phyloP scores from a whole-genome alignment of 2,888 invertebrate species.

The Thecophora atra region DNA sequence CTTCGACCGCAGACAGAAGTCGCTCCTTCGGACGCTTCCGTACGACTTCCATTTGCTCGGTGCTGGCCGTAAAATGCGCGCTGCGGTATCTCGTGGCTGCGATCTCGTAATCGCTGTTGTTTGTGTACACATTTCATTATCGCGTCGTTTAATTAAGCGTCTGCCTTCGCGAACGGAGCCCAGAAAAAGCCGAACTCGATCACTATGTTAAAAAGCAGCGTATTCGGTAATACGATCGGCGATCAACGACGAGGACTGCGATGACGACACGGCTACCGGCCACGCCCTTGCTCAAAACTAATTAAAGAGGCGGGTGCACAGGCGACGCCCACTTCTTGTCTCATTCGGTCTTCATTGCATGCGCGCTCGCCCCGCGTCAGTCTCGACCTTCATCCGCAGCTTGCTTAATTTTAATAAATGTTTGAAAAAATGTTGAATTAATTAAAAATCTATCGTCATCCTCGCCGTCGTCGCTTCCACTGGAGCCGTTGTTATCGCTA shows the following conservation, averaged over 20 bases:
- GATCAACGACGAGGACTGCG: slow-evolving; percentile 2
- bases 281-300: slow-evolving; percentile 38
- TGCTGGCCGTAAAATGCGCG: not conserved
- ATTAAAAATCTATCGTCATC: slow-evolving; percentile 43
- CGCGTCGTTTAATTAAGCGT: slow-evolving; percentile 36
- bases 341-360: not conserved
- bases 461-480: not conserved
- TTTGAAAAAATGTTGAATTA: slow-evolving; percentile 49
- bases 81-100: not conserved
- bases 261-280: not conserved
- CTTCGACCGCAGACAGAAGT: too few relatives aligned
- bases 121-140: slow-evolving; percentile 38
- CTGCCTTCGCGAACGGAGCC: not conserved
- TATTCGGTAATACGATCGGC: slow-evolving; percentile 26
- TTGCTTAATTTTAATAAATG: slow-evolving; percentile 30
- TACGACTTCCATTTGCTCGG: slow-evolving; percentile 5
- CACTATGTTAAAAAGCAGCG: slow-evolving; percentile 30
- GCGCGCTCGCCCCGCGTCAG: not conserved
- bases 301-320: slow-evolving; percentile 55
- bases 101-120: slow-evolving; percentile 34
- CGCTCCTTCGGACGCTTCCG: slow-evolving; percentile 14
- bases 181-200: slow-evolving; percentile 2
- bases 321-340: slow-evolving; percentile 45
- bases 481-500: not conserved
- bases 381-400: not conserved